These are phyloP conservation scores for Adelognathus sp. DNA, from an alignment of 2,888 invertebrate species.

Conservation along the genomic window DNA sequence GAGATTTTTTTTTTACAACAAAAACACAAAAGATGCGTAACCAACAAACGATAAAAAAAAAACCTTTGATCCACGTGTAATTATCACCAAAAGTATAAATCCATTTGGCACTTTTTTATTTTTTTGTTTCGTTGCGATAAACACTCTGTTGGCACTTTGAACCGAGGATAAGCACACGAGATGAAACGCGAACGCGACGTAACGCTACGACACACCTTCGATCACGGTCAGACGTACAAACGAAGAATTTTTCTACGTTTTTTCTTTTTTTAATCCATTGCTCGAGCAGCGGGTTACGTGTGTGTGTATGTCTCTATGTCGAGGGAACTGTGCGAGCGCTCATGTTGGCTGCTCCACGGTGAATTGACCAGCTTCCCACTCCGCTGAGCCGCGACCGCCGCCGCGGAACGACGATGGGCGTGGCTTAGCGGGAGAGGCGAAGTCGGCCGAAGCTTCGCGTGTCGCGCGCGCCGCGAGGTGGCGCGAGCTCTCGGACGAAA, in stretches of 20 bases:
- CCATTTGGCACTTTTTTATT: too few species aligned
- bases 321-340: slow-evolving; percentile 70
- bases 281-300: too few species aligned
- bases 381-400: slow-evolving; percentile 65
- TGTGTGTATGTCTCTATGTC: slow-evolving; percentile 60
- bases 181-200: background rate
- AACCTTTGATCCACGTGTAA: slow-evolving; percentile 50
- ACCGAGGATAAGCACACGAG: slow-evolving; percentile 14
- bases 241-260: slow-evolving; percentile 31
- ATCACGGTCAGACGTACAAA: slow-evolving; percentile 37
- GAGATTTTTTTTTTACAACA: slow-evolving; percentile 16
- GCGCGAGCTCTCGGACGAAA: background rate
- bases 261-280: too few species aligned
- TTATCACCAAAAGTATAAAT: slow-evolving; percentile 29
- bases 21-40: too few species aligned
- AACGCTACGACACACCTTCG: slow-evolving; percentile 35
- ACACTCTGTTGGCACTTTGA: slow-evolving; percentile 42
- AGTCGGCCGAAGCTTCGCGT: slow-evolving; percentile 54
- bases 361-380: slow-evolving; percentile 74
- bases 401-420: too few species aligned
- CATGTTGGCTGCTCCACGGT: slow-evolving; percentile 68
- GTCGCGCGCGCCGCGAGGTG: slow-evolving; percentile 41
- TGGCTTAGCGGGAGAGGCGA: slow-evolving; percentile 65
- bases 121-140: too few species aligned
- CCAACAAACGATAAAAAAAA: too few species aligned